Base-by-base conservation (phyloP, 64 coral and sea anemone species). In the Catalaphyllia jardinei region DNA sequence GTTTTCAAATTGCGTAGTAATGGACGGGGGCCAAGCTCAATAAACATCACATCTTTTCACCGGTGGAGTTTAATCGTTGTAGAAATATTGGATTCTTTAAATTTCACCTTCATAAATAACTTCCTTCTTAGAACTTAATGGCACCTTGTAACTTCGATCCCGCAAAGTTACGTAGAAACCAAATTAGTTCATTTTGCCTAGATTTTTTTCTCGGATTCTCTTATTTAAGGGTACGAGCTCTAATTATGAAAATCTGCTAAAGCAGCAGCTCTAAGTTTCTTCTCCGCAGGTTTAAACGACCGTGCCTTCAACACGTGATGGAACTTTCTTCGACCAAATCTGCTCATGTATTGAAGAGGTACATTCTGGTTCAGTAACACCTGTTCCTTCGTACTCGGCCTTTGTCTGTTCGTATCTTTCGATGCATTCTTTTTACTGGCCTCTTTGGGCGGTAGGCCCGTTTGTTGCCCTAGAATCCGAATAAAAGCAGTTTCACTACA, bases 281-380 rank as follows among this genome's bases (percentile, higher is more conserved):
- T 86, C 20, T 71, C 62, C 22, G 63, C 82, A 54, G 83, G 90
- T 65, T 92, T 92, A 60, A 78, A 92, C 12, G 90, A 92, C 27
- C 90, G 90, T 24, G 90, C 90, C 46, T 92, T 60, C 31, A 92
- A 60, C 42, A 92, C 82, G n/a, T 92, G 90, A 87, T 92, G 82
- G 62, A 92, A 87, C 39, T 65, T 91, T 25, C 64, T 39, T 31
- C 74, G 63, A 6, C 90, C 90, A 91, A 87, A 92, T 55, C 74
- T 35, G 51, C 73, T 62, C 15, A 92, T 28, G 52, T 79, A 92
- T 14, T 81, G 82, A 46, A 87, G 64, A 17, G 90, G 90, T 42
- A 87, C 69, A 39, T 85, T 85, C 10, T 69, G 63, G 67, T 85
- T 85, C 31, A 25, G 11, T 13, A 72, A 27, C 6, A 63, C 38